These are phyloP conservation scores for Diorhabda elongata DNA, from an alignment of 1,140 invertebrate species.

Conservation along the genomic window DNA sequence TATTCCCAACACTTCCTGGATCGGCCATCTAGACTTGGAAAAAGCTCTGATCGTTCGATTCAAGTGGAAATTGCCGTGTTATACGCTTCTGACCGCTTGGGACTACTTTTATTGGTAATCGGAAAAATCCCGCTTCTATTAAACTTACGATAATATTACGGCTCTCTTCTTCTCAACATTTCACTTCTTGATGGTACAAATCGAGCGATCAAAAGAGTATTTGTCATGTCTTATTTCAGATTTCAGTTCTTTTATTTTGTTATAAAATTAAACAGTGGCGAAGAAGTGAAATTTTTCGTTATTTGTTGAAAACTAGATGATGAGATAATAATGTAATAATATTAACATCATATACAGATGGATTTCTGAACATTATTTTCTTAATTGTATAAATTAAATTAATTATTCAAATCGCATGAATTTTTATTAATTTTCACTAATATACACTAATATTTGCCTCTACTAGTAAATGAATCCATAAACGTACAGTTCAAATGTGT, in stretches of 20 bases:
- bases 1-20: not conserved
- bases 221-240: not conserved
- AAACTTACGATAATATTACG: constrained; percentile 7
- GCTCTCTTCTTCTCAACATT: not conserved
- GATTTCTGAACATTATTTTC: too few relatives aligned
- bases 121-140: constrained; percentile 6
- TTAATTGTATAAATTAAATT: too few relatives aligned
- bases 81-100: constrained; percentile 36
- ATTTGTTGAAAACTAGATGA: too few relatives aligned
- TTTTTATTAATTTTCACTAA: too few relatives aligned
- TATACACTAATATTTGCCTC: too few relatives aligned
- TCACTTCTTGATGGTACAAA: not conserved
- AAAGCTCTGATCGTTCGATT: constrained; percentile 37
- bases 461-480: too few relatives aligned
- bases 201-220: not conserved
- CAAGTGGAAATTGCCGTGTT: constrained; percentile 39
- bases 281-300: not conserved
- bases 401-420: too few relatives aligned
- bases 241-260: not conserved
- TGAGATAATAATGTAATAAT: too few relatives aligned
- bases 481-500: too few relatives aligned
- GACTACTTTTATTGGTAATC: constrained; percentile 26
- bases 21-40: constrained; percentile 17
- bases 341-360: too few relatives aligned
- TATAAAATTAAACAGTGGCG: not conserved